Evolutionary conservation across 23 tunicate genomes (phyloP).

Genomic region (Styela plicata): DNA sequence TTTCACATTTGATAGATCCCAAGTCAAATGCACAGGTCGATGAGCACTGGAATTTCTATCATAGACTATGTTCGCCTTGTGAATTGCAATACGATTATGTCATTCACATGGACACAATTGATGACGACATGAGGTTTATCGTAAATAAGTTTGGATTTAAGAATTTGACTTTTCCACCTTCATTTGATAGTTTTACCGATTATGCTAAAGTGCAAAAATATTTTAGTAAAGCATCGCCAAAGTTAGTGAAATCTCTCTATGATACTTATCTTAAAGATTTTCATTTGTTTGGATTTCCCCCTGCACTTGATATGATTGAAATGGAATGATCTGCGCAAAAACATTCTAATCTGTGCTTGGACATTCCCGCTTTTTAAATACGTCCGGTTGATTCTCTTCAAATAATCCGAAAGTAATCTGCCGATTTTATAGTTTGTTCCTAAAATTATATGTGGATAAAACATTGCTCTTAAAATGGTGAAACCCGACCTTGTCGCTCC

Average conservation of each 20-base stretch:
- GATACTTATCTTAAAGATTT: conserved; percentile 43
- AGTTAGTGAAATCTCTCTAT: conserved; percentile 34
- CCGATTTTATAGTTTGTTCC: too few relatives aligned
- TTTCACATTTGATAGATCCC: not conserved
- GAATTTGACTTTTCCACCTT: conserved; percentile 20
- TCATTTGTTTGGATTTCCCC: conserved; percentile 42
- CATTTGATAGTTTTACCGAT: conserved; percentile 5
- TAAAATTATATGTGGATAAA: too few relatives aligned
- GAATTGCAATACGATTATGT: conserved; percentile 55
- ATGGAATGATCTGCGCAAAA: too few relatives aligned
- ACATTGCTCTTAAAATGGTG: too few relatives aligned
- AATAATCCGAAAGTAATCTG: too few relatives aligned
- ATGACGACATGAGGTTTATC: conserved; percentile 42
- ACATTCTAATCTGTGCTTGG: too few relatives aligned
- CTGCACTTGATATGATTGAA: too few relatives aligned
- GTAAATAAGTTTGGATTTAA: not conserved
- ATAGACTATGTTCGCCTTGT: conserved; percentile 63
- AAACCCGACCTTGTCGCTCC: too few relatives aligned
- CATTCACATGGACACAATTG: conserved; percentile 32
- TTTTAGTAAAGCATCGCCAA: conserved; percentile 31
- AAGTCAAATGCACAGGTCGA: not conserved
- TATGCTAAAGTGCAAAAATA: conserved; percentile 12
- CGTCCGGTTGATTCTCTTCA: too few relatives aligned
- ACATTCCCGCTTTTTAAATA: too few relatives aligned
- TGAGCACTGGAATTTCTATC: conserved; percentile 53